These are phyloP conservation scores for Syritta pipiens DNA, from an alignment of 2,888 invertebrate genomes.

Conservation along the genomic window DNA sequence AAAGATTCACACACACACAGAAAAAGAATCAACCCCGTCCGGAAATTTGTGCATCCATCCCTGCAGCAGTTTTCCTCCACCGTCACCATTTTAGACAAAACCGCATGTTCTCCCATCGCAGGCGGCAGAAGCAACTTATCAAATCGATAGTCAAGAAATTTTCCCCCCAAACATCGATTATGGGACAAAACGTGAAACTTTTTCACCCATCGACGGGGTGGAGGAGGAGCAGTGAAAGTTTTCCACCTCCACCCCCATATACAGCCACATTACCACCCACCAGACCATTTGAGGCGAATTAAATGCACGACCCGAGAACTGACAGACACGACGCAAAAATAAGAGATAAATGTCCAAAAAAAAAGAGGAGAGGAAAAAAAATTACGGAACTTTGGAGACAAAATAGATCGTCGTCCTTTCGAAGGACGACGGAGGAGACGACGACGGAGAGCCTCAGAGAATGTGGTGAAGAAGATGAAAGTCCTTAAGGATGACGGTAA, in stretches of 20 bases:
- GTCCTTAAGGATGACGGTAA: conserved; percentile 56
- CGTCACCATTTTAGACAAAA: conserved; percentile 27
- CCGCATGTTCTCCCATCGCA: conserved; percentile 52
- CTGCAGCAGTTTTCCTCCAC: conserved; percentile 58
- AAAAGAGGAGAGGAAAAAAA: neutral
- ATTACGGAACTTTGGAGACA: conserved; percentile 51
- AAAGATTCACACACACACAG: neutral
- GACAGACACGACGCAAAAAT: conserved; percentile 41
- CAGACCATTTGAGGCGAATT: conserved; percentile 28
- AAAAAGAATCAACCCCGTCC: conserved; percentile 20
- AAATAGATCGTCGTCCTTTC: conserved; percentile 39
- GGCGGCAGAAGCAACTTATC: conserved; percentile 55
- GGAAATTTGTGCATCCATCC: conserved; percentile 43
- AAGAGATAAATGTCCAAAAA: conserved; percentile 48
- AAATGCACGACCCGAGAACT: conserved; percentile 41
- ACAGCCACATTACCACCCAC: too few relatives aligned
- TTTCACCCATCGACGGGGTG: neutral
- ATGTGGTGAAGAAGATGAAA: conserved; percentile 32
- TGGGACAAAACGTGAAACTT: conserved; percentile 66
- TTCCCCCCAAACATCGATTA: conserved; percentile 69
- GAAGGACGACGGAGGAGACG: neutral
- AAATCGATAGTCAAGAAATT: conserved; percentile 68
- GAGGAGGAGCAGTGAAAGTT: conserved; percentile 53
- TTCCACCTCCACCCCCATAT: too few relatives aligned
- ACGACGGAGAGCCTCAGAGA: neutral